Evolutionary conservation across 2,888 invertebrate species (phyloP), one percentile per base, ranked within the genome.

Genomic region (Notodonta dromedarius): DNA sequence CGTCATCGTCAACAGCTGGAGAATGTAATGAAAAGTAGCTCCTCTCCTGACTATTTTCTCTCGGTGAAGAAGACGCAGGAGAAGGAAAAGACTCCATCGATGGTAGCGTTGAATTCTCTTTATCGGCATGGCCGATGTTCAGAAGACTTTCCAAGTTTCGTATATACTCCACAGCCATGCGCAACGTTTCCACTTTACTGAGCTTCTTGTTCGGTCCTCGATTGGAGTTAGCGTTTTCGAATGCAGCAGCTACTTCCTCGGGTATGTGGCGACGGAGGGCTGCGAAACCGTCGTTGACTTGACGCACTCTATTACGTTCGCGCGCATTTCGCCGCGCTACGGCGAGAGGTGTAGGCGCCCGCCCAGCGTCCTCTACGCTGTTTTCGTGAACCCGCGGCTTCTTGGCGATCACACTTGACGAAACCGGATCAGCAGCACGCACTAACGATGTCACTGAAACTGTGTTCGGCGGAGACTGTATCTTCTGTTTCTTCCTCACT

Each of bases 141-240:
- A 98, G 86, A 51, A 98, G 85, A 74, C 95, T 95, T 84, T 98
- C 97, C 58, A 98, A 90, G 67, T 96, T 97, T 68, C 97, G 91
- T 69, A 98, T 98, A 80, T 98, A 98, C 80, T 98, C 98, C 0
- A 98, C 97, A 8, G 98, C 98, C 96, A 98, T 97, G 56, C 97
- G 94, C 52, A 98, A 87, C 0, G 98, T 98, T 89, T 98, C 98
- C 4, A 98, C 97, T 94, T 98, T 98, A 77, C 97, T 97, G 6
- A 97, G 89, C 79, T 98, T 98, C 80, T 97, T 97, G 73, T 95
- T 95, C 0, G 94, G 93, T 35, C 96, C 96, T 69, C 95, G 90
- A 16, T 95, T 95, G 52, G 94, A 95, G 62, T 95, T 96, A 7
- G 95, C 95, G 46, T 90, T 94, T 84, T 95, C 96, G 67, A 95